Base-by-base conservation (phyloP, 2,888 invertebrate species). In the Andrena bucephala region DNA sequence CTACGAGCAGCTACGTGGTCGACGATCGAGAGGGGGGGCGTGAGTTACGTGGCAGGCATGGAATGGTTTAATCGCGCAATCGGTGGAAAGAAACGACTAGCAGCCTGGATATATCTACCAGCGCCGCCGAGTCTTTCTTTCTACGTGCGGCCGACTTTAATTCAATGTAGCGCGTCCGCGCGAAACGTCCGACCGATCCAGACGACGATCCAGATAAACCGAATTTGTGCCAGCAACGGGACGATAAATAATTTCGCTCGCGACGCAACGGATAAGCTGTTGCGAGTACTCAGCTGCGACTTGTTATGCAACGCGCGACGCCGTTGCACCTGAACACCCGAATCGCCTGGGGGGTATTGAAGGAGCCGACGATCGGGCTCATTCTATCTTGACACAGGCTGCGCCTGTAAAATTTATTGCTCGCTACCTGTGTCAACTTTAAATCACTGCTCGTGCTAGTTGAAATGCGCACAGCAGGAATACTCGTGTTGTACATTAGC, bases 241-340 rank as follows among this genome's bases (percentile, higher is more conserved):
- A 13, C 42, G 54, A 78, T 72, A 72, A 80, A 80, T 77, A 71
- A 80, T 78, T 78, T 62, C 59, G 33, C 4, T n/a, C 27, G 42
- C n/a, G 16, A 57, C 54, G n/a, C 24, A 8, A 16, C 42, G 6
- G 0, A 74, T 60, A 36, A 20, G 36, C 16, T 2, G 60, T 2
- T 2, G 5, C 33, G 36, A 13, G 50, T 62, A 54, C 50, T 77
- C 77, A 66, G 52, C 65, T 66, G 79, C 79, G 70, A 52, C 70
- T 79, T 77, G 77, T 77, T 79, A 79, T 77, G 79, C 77, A 79
- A 79, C 59, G 59, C 36, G 50, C 63, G 59, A 48, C 59, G 70
- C 70, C 50, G 66, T 70, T 70, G 77, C 59, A 52, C 52, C 50
- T 24, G 60, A 67, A 60, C 60, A 54, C 24, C 62, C 54, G 42